Conservation (phyloP, 2,113 vertebrate genomes). For the Myocastor coypus region DNA sequence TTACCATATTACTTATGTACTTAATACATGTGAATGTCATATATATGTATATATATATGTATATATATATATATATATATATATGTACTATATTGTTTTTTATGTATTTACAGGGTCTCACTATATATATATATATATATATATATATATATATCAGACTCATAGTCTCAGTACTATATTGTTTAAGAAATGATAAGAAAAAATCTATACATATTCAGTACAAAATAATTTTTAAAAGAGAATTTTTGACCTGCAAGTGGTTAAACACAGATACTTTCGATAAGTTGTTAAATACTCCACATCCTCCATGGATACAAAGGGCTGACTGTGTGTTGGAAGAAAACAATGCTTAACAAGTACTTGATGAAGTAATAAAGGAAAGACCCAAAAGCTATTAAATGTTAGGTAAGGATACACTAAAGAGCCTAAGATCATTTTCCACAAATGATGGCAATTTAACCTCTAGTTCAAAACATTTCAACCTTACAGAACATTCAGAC, state of each 20-base stretch:
- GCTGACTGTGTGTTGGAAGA: neutral
- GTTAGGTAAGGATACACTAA: neutral
- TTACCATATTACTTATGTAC: neutral
- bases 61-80: no score
- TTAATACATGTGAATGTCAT: neutral
- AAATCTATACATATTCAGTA: neutral
- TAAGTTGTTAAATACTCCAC: no score
- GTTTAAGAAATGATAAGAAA: neutral
- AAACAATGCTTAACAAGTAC: neutral
- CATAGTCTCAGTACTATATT: neutral
- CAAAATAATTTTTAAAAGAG: no score
- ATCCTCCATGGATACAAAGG: no score
- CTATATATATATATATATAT: no score
- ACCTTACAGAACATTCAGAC: neutral
- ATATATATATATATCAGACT: no score
- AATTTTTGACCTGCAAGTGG: neutral
- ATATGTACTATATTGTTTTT: neutral
- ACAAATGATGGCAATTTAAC: neutral
- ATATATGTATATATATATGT: no score
- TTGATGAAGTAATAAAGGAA: constrained; percentile 36
- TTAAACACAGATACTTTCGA: neutral
- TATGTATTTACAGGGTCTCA: no score
- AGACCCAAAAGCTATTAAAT: neutral
- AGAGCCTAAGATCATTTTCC: neutral
- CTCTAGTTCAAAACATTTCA: neutral